These are phyloP conservation scores for Paracentrotus lividus DNA, from an alignment of 53 echinoderm and acorn worm species.

Conservation along the genomic window DNA sequence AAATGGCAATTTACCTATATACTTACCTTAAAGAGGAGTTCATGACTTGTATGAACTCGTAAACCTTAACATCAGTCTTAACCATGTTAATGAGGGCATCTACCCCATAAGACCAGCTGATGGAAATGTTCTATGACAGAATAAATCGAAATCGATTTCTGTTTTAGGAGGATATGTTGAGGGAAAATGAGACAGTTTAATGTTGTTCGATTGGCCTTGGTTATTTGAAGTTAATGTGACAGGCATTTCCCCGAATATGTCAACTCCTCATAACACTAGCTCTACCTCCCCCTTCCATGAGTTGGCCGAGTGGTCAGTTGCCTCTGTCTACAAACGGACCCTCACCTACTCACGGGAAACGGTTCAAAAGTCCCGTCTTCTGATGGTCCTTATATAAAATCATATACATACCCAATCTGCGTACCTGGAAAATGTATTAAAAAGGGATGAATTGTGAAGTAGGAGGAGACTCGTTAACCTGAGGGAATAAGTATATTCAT, in stretches of 20 bases:
- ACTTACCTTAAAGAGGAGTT: too few species aligned
- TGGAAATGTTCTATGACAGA: not conserved
- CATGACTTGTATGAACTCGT: not conserved
- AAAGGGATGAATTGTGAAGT: too few species aligned
- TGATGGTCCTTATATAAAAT: too few species aligned
- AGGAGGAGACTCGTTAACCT: too few species aligned
- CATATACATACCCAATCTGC: too few species aligned
- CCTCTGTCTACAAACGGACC: too few species aligned
- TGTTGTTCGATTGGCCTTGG: constrained; percentile 7
- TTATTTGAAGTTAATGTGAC: constrained; percentile 28
- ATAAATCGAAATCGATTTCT: constrained; percentile 59
- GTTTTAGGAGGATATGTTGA: not conserved
- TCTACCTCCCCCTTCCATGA: not conserved
- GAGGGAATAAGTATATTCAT: too few species aligned
- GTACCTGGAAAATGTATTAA: too few species aligned
- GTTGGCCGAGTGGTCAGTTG: too few species aligned
- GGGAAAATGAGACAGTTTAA: constrained; percentile 29
- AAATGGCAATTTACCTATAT: too few species aligned
- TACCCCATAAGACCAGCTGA: not conserved
- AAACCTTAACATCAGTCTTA: not conserved
- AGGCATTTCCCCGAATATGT: not conserved
- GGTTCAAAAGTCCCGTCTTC: too few species aligned
- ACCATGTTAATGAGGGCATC: not conserved
- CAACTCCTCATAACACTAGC: not conserved
- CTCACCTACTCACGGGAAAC: too few species aligned